Conservation (phyloP, 2,113 vertebrate species). For the Vimba vimba region DNA sequence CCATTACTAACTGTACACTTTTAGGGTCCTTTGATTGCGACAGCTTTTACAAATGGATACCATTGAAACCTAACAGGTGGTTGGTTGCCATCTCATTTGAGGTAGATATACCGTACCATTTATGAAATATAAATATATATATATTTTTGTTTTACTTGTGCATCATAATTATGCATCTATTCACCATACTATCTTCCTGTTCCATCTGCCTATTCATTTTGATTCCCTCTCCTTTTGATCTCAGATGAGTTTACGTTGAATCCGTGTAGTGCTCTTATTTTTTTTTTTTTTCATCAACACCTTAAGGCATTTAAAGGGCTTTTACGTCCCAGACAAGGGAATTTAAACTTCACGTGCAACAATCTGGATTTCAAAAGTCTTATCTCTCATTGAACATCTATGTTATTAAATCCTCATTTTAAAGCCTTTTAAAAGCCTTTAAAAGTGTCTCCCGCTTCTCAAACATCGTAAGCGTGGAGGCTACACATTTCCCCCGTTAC, state of each 20-base stretch:
- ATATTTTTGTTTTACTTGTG: constrained; percentile 8
- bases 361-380: constrained; percentile 4
- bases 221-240: constrained; percentile 37
- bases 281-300: background rate
- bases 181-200: constrained; percentile 9
- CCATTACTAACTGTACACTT: constrained; percentile 92
- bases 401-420: background rate
- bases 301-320: constrained; percentile 54
- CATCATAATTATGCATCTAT: constrained; percentile 39
- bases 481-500: constrained; percentile 17
- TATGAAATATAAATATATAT: constrained; percentile 59
- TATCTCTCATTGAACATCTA: constrained; percentile 13
- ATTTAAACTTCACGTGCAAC: background rate
- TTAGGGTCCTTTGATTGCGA: constrained; percentile 97
- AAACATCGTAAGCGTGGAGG: background rate
- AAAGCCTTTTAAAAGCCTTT: constrained; percentile 58
- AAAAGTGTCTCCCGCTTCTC: constrained; percentile 16
- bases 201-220: constrained; percentile 11
- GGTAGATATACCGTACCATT: constrained; percentile 88
- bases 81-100: constrained; percentile 91
- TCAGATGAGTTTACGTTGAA: constrained; percentile 24
- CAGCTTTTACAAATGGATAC: constrained; percentile 98
- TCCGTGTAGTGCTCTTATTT: constrained; percentile 24
- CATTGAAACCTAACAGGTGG: constrained; percentile 92
- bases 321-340: constrained; percentile 18